A percentile compares a stretch with the other conserved stretches of the same genome.
phyloP scores from a whole-genome alignment of 2,888 invertebrate genomes.

The Aleiodes alternator region DNA sequence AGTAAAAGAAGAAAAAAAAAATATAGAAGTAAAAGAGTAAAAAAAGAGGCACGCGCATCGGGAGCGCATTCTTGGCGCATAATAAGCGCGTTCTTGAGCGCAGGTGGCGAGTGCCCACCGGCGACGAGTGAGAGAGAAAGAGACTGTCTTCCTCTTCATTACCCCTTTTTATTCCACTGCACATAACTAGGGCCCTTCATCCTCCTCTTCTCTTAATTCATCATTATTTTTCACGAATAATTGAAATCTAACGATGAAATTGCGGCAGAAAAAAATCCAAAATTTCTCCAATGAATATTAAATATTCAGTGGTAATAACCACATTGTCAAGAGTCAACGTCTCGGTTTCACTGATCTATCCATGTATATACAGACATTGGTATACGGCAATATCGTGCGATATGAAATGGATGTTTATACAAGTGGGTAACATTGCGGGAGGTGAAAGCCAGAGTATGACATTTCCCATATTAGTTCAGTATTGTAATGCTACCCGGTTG shows the following conservation, averaged over 20 bases:
- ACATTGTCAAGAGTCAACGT: conserved; percentile 30
- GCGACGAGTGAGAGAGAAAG: conserved; percentile 22
- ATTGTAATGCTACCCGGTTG: conserved; percentile 36
- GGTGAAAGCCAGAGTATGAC: conserved; percentile 34
- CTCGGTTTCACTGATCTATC: conserved; percentile 32
- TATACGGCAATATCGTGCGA: conserved; percentile 53
- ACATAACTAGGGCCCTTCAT: not conserved
- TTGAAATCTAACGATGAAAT: not conserved
- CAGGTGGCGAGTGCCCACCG: conserved; percentile 46
- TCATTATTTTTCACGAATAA: not conserved
- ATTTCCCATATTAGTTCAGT: conserved; percentile 37
- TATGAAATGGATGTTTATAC: conserved; percentile 64
- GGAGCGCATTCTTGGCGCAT: conserved; percentile 45
- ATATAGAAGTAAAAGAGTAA: conserved; percentile 5
- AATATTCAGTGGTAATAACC: conserved; percentile 4
- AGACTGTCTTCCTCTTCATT: not conserved
- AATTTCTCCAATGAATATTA: not conserved
- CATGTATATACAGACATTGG: not conserved
- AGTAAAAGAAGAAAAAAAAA: not conserved
- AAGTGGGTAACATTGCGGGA: conserved; percentile 56
- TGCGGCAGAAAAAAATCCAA: too few species aligned
- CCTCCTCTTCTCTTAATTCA: not conserved
- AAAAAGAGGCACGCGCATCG: conserved; percentile 45
- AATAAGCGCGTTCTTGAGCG: conserved; percentile 44
- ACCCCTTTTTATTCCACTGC: conserved; percentile 21